phyloP scores from a whole-genome alignment of 2,113 vertebrate species.

The Romanogobio albipinnatus region DNA sequence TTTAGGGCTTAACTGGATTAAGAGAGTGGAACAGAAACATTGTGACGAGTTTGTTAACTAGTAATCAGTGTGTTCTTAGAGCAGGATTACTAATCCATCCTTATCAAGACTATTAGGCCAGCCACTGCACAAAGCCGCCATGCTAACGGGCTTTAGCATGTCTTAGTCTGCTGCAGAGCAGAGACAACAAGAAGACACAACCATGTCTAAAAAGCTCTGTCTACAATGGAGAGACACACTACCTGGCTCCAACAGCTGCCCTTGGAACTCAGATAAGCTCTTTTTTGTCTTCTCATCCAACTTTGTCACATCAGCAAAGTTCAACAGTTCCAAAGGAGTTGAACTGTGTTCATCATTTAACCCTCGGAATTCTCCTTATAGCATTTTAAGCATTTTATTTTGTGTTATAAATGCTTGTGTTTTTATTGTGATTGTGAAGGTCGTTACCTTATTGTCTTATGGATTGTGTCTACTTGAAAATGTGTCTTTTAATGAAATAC shows the following conservation, averaged over 20 bases:
- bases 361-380: not conserved
- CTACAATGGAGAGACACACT: conserved; percentile 48
- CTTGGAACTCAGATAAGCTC: conserved; percentile 46
- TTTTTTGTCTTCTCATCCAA: conserved; percentile 12
- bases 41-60: conserved; percentile 59
- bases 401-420: not conserved
- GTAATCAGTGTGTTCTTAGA: conserved; percentile 54
- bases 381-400: not conserved
- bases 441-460: not conserved
- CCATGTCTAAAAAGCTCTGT: conserved; percentile 57
- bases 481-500: not conserved
- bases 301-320: conserved; percentile 1
- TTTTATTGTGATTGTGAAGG: not conserved
- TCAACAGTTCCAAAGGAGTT: not conserved
- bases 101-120: conserved; percentile 55
- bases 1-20: conserved; percentile 55
- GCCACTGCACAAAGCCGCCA: conserved; percentile 55
- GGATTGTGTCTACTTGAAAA: not conserved
- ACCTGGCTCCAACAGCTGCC: conserved; percentile 41
- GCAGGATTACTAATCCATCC: conserved; percentile 57
- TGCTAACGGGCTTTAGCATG: conserved; percentile 58
- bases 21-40: conserved; percentile 58
- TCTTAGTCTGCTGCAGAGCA: conserved; percentile 47
- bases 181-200: conserved; percentile 53
- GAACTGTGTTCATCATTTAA: not conserved